Conservation (phyloP, 2,797 vertebrate species). For the Corythornis leucogaster region DNA sequence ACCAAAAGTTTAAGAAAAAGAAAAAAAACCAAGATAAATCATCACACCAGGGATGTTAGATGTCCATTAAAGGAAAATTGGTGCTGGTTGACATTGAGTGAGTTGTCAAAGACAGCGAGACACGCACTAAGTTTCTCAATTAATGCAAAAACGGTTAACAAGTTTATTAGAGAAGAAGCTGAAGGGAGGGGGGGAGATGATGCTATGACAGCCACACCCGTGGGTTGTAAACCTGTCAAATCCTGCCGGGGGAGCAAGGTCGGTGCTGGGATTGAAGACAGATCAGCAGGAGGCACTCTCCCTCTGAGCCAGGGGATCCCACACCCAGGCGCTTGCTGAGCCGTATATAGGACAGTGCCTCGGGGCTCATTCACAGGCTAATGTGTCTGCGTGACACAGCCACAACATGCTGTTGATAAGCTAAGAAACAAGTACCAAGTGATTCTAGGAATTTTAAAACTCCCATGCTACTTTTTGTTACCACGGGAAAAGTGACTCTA, state of each 20-base stretch:
- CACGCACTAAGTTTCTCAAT: slow-evolving; percentile 39
- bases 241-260: slow-evolving; percentile 39
- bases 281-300: slow-evolving; percentile 72
- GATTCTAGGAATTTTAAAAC: slow-evolving; percentile 56
- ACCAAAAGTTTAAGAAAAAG: slow-evolving; percentile 53
- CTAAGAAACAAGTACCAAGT: slow-evolving; percentile 55
- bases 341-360: slow-evolving; percentile 55
- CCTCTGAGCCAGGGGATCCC: slow-evolving; percentile 64
- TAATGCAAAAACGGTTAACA: slow-evolving; percentile 63
- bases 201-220: slow-evolving; percentile 68
- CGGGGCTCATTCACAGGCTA: slow-evolving; percentile 65
- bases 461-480: not conserved
- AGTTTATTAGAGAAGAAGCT: slow-evolving; percentile 64
- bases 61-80: slow-evolving; percentile 61
- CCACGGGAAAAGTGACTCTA: not conserved
- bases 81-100: slow-evolving; percentile 60
- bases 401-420: slow-evolving; percentile 68
- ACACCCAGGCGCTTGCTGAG: slow-evolving; percentile 10
- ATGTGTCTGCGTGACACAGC: slow-evolving; percentile 48
- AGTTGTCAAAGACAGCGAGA: slow-evolving; percentile 50
- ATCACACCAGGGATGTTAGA: slow-evolving; percentile 54
- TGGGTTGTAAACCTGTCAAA: slow-evolving; percentile 68
- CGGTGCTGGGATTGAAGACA: slow-evolving; percentile 37
- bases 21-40: slow-evolving; percentile 20
- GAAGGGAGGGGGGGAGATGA: slow-evolving; percentile 18